These are phyloP conservation scores for Phalera bucephala DNA, from an alignment of 2,888 invertebrate genomes.

Conservation along the genomic window DNA sequence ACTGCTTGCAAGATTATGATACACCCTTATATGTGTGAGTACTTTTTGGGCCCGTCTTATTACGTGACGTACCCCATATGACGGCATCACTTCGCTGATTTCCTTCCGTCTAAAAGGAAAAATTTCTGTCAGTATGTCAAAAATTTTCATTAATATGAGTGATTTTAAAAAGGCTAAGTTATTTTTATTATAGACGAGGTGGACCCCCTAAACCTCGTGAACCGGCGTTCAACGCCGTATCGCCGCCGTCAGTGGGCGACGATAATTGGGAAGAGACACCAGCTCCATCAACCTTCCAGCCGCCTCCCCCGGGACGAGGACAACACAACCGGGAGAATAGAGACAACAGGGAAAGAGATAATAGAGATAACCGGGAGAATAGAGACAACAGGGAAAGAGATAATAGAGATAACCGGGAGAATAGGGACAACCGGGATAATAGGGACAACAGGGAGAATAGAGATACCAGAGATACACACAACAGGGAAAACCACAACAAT, in stretches of 20 bases:
- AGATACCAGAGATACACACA: too few relatives aligned
- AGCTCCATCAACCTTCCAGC: constrained; percentile 12
- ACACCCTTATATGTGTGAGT: too few relatives aligned
- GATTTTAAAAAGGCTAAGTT: too few relatives aligned
- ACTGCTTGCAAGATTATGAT: too few relatives aligned
- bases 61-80: too few relatives aligned
- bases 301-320: constrained; percentile 21
- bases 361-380: background rate
- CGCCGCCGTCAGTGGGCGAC: constrained; percentile 18
- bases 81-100: too few relatives aligned
- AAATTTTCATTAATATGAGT: too few relatives aligned
- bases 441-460: background rate
- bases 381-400: constrained; percentile 16
- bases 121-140: too few relatives aligned
- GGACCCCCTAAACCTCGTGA: background rate
- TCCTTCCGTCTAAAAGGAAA: too few relatives aligned
- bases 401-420: background rate
- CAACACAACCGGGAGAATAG: constrained; percentile 6
- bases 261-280: constrained; percentile 51
- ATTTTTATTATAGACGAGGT: constrained; percentile 1
- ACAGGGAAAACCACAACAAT: background rate
- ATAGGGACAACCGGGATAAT: constrained; percentile 10
- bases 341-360: constrained; percentile 16
- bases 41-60: too few relatives aligned
- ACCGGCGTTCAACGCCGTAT: background rate